Evolutionary conservation across 2,888 invertebrate species (phyloP), one percentile per base, ranked within the genome.

Genomic region (Strigamia crassipes): DNA sequence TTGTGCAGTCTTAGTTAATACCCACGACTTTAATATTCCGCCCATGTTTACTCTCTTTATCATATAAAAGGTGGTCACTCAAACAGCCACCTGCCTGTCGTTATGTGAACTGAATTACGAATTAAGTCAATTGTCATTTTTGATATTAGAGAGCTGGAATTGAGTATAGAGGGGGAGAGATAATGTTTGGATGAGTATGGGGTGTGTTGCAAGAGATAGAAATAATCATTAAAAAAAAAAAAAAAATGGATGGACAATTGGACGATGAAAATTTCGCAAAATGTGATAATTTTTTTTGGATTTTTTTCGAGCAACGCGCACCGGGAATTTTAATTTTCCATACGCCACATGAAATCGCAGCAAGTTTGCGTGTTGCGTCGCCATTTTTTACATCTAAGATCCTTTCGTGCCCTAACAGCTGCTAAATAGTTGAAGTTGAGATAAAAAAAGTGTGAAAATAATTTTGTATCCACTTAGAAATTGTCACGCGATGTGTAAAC

Each of bases 41-140:
- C 18, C 61, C 18, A 21, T 61, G 61, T 61, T 61, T 61, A 61
- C 61, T 61, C 61, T 61, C 61, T 61, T 61, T 61, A 61, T 61
- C 61, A 61, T 61, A 61, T 61, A 61, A 61, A 51, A 61, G 61
- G 61, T 61, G 61, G 61, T 61, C 61, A 61, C 61, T 61, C 61
- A 61, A 61, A 61, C 61, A 61, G 61, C 61, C 61, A 61, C 61
- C 61, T 61, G 61, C 61, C 61, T 61, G 61, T 61, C 61, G 61
- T 61, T 61, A 61, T 61, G 61, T 61, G 61, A 61, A 61, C 61
- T 61, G 61, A 61, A 61, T 61, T 61, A 23, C 18, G 61, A 61
- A 61, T 61, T 61, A 61, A 61, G 21, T 61, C 61, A 21, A 61
- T 61, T 61, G 61, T 61, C 61, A 61, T 61, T 61, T 61, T 61